Evolutionary conservation across 2,888 invertebrate species (phyloP).

Genomic region (Caenorhabditis parvicauda): DNA sequence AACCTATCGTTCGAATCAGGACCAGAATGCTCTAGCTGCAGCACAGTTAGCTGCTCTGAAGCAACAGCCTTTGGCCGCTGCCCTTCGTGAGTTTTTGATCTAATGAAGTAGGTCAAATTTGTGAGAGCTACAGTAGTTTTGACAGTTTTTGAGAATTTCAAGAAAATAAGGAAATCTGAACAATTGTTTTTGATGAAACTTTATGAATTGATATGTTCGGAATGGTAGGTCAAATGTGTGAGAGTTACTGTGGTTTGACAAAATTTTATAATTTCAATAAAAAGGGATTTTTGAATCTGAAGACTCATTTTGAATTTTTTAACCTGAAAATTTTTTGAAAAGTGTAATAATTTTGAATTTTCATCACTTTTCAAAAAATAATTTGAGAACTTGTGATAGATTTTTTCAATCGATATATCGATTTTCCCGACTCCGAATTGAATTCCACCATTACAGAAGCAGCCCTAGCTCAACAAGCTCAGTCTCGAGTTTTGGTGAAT

Average conservation of each 20-base stretch:
- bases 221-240: too few relatives aligned
- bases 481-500: conserved; percentile 22
- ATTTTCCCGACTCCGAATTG: not conserved
- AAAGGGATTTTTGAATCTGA: too few relatives aligned
- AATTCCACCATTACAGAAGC: conserved; percentile 20
- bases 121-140: not conserved
- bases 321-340: too few relatives aligned
- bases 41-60: conserved; percentile 39
- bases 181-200: not conserved
- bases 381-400: not conserved
- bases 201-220: too few relatives aligned
- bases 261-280: too few relatives aligned
- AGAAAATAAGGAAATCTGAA: not conserved
- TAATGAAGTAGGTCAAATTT: not conserved
- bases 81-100: conserved; percentile 28
- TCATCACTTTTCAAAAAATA: not conserved
- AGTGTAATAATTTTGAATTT: not conserved
- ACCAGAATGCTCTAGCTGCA: conserved; percentile 35
- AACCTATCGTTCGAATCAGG: conserved; percentile 76
- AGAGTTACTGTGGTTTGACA: too few relatives aligned
- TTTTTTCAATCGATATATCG: not conserved
- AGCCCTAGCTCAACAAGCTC: conserved; percentile 19
- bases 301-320: too few relatives aligned
- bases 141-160: not conserved
- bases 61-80: conserved; percentile 30